A percentile compares a stretch with the other conserved stretches of the same genome.
Conservation (phyloP, 1,140 invertebrate species). For the Anthonomus grandis region DNA sequence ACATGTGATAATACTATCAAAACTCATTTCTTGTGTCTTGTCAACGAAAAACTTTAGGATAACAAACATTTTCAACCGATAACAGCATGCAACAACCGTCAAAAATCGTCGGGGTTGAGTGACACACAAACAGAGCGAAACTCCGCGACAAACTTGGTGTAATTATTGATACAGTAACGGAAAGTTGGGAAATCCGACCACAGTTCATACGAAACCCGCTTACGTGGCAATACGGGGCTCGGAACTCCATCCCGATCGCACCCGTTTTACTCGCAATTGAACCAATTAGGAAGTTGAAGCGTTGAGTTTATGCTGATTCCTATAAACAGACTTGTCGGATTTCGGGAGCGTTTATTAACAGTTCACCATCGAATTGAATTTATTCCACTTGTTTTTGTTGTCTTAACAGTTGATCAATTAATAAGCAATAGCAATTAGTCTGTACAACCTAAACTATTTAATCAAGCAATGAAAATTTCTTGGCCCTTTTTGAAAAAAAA, state of each 20-base stretch:
- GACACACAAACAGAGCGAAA: conserved; percentile 10
- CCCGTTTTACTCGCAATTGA: conserved; percentile 9
- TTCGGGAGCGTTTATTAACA: not conserved
- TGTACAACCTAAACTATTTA: not conserved
- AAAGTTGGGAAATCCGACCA: conserved; percentile 6
- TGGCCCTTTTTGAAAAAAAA: no score
- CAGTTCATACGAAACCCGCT: not conserved
- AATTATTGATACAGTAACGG: conserved; percentile 15
- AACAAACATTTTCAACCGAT: not conserved
- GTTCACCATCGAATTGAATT: no score
- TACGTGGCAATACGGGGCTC: not conserved
- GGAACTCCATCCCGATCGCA: no score
- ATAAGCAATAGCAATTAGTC: not conserved
- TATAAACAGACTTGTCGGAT: conserved; percentile 1
- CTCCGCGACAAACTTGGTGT: conserved; percentile 9
- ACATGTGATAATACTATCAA: not conserved
- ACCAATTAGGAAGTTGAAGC: conserved; percentile 1
- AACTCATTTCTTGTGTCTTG: not conserved
- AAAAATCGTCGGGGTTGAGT: not conserved
- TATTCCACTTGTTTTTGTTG: no score
- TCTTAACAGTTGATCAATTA: not conserved
- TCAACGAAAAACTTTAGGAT: conserved; percentile 3
- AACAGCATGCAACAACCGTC: not conserved
- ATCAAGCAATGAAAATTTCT: not conserved
- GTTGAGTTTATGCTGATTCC: not conserved